These are phyloP conservation scores for Pantala flavescens DNA, from an alignment of 1,140 invertebrate genomes.

Conservation along the genomic window DNA sequence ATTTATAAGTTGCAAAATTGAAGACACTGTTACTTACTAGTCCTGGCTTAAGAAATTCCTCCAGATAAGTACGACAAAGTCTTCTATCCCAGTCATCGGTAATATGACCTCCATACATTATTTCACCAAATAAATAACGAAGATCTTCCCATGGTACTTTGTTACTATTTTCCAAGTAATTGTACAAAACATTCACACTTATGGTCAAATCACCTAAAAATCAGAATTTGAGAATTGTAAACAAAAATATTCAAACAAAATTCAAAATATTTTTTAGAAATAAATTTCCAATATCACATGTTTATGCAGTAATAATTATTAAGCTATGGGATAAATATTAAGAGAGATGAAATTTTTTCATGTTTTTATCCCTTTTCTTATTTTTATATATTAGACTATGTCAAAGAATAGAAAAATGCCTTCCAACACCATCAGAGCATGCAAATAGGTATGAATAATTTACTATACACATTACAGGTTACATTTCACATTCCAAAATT, in stretches of 20 bases:
- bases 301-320: background rate
- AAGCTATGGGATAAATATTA: no score
- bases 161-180: constrained; percentile 83
- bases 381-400: no score
- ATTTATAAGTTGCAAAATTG: no score
- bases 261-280: constrained; percentile 15
- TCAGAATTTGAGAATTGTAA: constrained; percentile 22
- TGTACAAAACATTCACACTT: constrained; percentile 80
- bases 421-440: no score
- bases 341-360: no score
- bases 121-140: constrained; percentile 87
- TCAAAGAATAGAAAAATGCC: no score
- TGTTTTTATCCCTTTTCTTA: no score
- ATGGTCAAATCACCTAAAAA: constrained; percentile 79
- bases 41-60: constrained; percentile 77
- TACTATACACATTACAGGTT: no score
- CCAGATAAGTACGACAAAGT: constrained; percentile 76
- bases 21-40: constrained; percentile 41
- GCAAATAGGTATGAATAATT: no score
- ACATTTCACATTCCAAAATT: background rate
- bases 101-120: constrained; percentile 95
- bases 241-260: background rate
- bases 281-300: background rate
- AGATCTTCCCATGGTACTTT: constrained; percentile 87
- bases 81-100: constrained; percentile 92